Percentiles rank a stretch among this genome's conserved stretches.
Conservation (phyloP, 2,888 invertebrate species). For the Trachelus troglodyta region DNA sequence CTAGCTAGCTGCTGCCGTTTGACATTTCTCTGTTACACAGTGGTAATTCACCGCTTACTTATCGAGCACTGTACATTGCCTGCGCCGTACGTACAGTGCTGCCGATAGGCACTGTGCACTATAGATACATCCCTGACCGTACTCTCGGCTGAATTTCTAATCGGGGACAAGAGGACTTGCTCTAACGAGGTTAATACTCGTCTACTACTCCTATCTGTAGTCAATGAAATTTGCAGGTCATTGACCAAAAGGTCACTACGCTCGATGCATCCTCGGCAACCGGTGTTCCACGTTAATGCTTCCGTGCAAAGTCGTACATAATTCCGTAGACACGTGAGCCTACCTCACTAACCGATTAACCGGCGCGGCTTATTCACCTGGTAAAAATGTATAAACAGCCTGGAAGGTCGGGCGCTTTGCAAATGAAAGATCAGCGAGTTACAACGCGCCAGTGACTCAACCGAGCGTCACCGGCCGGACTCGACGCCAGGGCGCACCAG, state of each 20-base stretch:
- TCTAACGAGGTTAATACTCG: background rate
- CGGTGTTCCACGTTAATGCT: background rate
- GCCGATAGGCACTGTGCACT: background rate
- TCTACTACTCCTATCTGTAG: background rate
- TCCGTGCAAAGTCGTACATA: background rate
- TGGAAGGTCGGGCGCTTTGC: slow-evolving; percentile 28
- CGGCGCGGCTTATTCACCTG: background rate
- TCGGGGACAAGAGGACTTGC: background rate
- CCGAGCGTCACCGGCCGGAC: slow-evolving; percentile 11
- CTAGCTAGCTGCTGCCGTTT: background rate
- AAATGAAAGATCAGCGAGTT: slow-evolving; percentile 48
- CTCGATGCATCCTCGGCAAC: background rate
- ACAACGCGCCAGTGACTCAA: slow-evolving; percentile 34
- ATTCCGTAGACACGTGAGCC: background rate
- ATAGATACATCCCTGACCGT: background rate
- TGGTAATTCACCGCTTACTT: background rate
- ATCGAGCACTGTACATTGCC: background rate
- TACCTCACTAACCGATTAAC: background rate
- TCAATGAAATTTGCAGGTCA: background rate
- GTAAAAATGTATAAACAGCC: background rate
- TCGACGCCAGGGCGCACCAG: background rate
- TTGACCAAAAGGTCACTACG: background rate
- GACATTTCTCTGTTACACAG: background rate
- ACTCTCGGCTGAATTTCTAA: background rate
- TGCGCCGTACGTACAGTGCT: background rate